These are phyloP conservation scores for Harpegnathos saltator DNA, from an alignment of 1,140 invertebrate species.

Conservation along the genomic window DNA sequence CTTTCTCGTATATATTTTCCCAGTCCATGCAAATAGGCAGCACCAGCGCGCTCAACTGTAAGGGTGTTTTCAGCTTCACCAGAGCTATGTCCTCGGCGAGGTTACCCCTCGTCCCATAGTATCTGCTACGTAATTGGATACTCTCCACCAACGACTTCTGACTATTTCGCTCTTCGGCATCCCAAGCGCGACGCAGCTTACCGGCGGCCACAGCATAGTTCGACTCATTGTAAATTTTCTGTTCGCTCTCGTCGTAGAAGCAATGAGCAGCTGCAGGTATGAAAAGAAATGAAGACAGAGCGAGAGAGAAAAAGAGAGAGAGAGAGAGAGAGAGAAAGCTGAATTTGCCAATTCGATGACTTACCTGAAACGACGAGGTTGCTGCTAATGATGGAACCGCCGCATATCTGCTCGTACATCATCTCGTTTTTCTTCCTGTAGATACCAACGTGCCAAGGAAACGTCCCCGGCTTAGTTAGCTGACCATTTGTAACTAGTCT, in stretches of 20 bases:
- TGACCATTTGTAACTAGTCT: conserved; percentile 80
- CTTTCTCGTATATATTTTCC: conserved; percentile 78
- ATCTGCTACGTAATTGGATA: conserved; percentile 57
- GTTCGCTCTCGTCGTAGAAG: conserved; percentile 81
- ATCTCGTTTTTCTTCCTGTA: conserved; percentile 79
- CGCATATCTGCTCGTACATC: conserved; percentile 84
- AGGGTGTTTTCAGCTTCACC: conserved; percentile 76
- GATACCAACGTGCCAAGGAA: conserved; percentile 87
- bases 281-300: too few species aligned
- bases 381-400: conserved; percentile 83
- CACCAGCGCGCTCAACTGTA: conserved; percentile 79
- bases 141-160: conserved; percentile 80
- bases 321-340: too few species aligned
- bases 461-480: conserved; percentile 81
- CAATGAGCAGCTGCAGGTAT: conserved; percentile 84
- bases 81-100: conserved; percentile 80
- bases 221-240: conserved; percentile 58
- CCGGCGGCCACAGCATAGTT: conserved; percentile 81
- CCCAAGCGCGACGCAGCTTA: conserved; percentile 81
- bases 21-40: conserved; percentile 84
- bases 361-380: conserved; percentile 77
- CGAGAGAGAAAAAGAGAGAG: too few species aligned
- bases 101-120: conserved; percentile 76
- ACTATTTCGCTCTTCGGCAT: conserved; percentile 73
- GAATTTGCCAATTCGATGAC: conserved; percentile 41